These are phyloP conservation scores for Nineta flava DNA, from an alignment of 2,888 invertebrate genomes.

Conservation along the genomic window DNA sequence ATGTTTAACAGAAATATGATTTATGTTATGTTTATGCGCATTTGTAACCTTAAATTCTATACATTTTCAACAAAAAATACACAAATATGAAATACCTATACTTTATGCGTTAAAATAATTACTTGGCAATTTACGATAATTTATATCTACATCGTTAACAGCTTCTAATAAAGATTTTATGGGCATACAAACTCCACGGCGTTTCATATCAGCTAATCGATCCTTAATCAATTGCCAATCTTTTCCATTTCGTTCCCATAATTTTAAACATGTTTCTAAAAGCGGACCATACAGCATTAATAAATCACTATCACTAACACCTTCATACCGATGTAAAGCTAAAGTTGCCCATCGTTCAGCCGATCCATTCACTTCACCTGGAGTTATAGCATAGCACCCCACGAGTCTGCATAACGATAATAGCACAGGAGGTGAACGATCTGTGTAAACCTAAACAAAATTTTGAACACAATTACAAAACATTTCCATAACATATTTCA, in stretches of 20 bases:
- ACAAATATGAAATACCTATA: too few relatives aligned
- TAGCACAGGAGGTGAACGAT: constrained; percentile 49
- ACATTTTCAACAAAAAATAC: too few relatives aligned
- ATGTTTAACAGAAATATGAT: too few relatives aligned
- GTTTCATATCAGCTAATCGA: constrained; percentile 41
- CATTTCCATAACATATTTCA: too few relatives aligned
- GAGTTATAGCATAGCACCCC: constrained; percentile 34
- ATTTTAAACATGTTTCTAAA: constrained; percentile 45
- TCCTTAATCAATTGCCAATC: constrained; percentile 44
- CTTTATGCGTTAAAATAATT: too few relatives aligned
- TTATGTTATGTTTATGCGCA: too few relatives aligned
- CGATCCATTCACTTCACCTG: constrained; percentile 36
- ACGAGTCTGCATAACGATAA: constrained; percentile 50
- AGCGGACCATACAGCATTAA: constrained; percentile 52
- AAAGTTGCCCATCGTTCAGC: constrained; percentile 52
- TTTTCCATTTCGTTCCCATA: constrained; percentile 45
- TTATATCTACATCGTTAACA: constrained; percentile 37
- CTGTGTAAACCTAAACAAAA: constrained; percentile 40
- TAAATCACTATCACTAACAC: constrained; percentile 53
- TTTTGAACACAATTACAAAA: too few relatives aligned
- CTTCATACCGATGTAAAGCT: constrained; percentile 53
- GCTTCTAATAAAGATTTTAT: constrained; percentile 44
- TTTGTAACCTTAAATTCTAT: too few relatives aligned
- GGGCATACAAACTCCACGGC: constrained; percentile 48
- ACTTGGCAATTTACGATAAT: constrained; percentile 7